Evolutionary conservation across 2,888 invertebrate species (phyloP).

Genomic region (Euplexia lucipara): DNA sequence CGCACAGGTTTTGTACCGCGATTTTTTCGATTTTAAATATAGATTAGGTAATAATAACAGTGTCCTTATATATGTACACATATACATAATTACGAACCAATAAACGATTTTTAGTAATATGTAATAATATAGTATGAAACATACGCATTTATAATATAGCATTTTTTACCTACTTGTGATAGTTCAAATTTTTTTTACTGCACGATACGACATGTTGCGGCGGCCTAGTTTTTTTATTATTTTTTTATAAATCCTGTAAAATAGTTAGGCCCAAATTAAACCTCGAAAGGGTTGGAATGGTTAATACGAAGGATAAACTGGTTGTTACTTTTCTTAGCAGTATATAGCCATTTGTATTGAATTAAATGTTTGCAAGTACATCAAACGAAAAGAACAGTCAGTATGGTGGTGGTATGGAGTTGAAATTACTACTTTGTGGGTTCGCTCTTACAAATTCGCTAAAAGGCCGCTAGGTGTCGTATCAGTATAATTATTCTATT

Average conservation of each 20-base stretch:
- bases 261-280: not conserved
- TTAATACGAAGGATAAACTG: no score
- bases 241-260: conserved; percentile 1
- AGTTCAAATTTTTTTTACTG: conserved; percentile 71
- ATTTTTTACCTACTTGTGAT: conserved; percentile 82
- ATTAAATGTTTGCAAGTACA: not conserved
- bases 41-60: conserved; percentile 67
- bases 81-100: conserved; percentile 62
- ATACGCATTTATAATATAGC: conserved; percentile 81
- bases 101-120: conserved; percentile 64
- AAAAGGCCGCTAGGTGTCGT: conserved; percentile 37
- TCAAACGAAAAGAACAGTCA: conserved; percentile 11
- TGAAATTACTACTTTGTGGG: conserved; percentile 11
- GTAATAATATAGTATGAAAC: conserved; percentile 64
- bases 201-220: conserved; percentile 49
- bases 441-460: not conserved
- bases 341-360: conserved; percentile 23
- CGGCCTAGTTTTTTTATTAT: conserved; percentile 19
- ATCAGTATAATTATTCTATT: conserved; percentile 32
- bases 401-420: no score
- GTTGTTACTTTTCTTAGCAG: not conserved
- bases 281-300: no score
- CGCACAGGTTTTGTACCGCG: conserved; percentile 72
- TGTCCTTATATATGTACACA: conserved; percentile 72
- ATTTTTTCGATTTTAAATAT: conserved; percentile 67